These are phyloP conservation scores for Rotaria magnacalcarata DNA, from an alignment of 2,888 invertebrate species.

Conservation along the genomic window DNA sequence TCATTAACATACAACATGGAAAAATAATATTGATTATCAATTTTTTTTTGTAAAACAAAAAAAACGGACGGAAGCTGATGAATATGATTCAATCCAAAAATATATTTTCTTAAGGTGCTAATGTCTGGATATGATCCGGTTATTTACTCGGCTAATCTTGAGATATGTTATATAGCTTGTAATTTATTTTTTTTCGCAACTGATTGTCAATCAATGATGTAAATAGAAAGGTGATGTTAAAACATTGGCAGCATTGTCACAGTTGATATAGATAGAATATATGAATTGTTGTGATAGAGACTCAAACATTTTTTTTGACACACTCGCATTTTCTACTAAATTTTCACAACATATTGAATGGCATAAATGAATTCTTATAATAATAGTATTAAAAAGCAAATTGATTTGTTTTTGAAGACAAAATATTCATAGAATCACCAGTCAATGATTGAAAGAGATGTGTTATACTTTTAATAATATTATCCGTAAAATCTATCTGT, in stretches of 20 bases:
- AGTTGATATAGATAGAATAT: neutral
- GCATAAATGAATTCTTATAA: too few relatives aligned
- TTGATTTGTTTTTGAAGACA: too few relatives aligned
- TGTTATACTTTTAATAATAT: too few relatives aligned
- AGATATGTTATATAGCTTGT: constrained; percentile 18
- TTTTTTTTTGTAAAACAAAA: neutral
- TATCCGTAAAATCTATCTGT: too few relatives aligned
- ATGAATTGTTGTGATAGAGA: neutral
- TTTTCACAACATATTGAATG: too few relatives aligned
- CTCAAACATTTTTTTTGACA: neutral
- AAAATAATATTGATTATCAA: neutral
- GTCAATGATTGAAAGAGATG: too few relatives aligned
- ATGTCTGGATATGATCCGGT: constrained; percentile 11
- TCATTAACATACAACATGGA: neutral
- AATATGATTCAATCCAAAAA: neutral
- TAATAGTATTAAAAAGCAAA: too few relatives aligned
- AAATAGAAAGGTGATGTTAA: neutral
- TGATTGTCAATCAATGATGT: constrained; percentile 8
- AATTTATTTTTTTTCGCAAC: neutral
- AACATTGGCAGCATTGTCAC: neutral
- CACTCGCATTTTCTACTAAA: too few relatives aligned
- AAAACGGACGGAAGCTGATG: neutral
- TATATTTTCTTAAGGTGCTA: neutral
- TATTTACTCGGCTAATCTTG: neutral
- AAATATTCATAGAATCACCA: too few relatives aligned